Evolutionary conservation across 35 echinoderm and acorn worm species (phyloP).

Genomic region (Lytechinus pictus): DNA sequence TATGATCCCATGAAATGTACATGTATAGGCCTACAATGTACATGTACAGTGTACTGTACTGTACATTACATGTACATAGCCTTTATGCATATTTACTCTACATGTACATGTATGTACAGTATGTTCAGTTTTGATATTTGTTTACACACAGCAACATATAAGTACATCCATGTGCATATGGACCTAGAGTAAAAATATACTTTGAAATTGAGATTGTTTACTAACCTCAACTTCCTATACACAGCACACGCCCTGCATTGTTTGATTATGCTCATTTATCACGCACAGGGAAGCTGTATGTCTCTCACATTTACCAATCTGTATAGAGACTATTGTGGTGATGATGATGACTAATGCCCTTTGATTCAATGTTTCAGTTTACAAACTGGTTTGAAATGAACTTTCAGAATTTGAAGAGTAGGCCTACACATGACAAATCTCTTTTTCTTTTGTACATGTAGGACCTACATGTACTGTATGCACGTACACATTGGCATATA

Average conservation of each 20-base stretch:
- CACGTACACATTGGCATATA: too few relatives aligned
- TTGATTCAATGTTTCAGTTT: background rate
- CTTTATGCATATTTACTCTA: too few relatives aligned
- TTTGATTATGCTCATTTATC: background rate
- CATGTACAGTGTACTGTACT: too few relatives aligned
- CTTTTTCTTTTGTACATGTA: too few relatives aligned
- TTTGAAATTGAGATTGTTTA: too few relatives aligned
- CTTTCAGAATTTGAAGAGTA: background rate
- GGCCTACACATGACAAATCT: background rate
- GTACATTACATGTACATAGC: too few relatives aligned
- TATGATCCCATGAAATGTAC: too few relatives aligned
- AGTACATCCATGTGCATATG: background rate
- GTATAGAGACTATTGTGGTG: background rate
- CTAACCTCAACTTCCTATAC: background rate
- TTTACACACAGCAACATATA: background rate
- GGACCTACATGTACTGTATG: too few relatives aligned
- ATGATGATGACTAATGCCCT: background rate
- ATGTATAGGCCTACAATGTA: too few relatives aligned
- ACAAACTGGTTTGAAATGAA: background rate
- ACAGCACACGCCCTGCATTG: background rate
- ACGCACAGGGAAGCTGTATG: background rate
- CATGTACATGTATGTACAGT: background rate
- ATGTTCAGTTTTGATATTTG: background rate
- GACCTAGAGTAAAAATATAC: too few relatives aligned
- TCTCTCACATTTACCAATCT: background rate